Conservation (phyloP, 2,888 invertebrate species). For the Tachina fera region DNA sequence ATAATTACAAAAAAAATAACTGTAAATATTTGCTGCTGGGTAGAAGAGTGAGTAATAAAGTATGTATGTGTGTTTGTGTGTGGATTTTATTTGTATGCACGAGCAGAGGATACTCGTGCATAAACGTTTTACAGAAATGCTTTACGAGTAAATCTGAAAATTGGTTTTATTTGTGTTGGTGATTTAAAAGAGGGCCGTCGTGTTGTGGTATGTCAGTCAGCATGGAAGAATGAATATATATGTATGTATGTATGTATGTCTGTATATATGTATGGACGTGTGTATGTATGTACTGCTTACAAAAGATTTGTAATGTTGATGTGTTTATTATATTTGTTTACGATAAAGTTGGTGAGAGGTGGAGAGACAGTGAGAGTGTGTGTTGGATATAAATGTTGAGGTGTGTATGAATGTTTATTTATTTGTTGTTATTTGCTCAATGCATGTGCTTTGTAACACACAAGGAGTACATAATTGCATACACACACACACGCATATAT, state of each 20-base stretch:
- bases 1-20: conserved; percentile 21
- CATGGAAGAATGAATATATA: neutral
- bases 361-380: neutral
- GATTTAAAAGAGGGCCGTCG: conserved; percentile 8
- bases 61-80: conserved; percentile 49
- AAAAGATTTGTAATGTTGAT: neutral
- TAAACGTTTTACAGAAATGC: conserved; percentile 27
- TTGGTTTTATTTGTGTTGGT: conserved; percentile 18
- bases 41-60: conserved; percentile 11
- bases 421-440: conserved; percentile 60
- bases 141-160: conserved; percentile 11
- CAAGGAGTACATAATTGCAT: neutral
- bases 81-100: neutral
- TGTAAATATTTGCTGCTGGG: conserved; percentile 66
- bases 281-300: neutral
- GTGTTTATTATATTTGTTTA: neutral
- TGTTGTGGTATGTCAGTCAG: neutral
- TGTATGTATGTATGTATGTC: neutral
- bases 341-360: neutral
- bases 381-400: neutral
- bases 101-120: neutral
- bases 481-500: conserved; percentile 18
- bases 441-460: conserved; percentile 32
- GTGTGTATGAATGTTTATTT: conserved; percentile 28
- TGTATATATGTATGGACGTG: neutral